Conservation (phyloP, 2,888 invertebrate genomes). For the Phaonia tiefii region DNA sequence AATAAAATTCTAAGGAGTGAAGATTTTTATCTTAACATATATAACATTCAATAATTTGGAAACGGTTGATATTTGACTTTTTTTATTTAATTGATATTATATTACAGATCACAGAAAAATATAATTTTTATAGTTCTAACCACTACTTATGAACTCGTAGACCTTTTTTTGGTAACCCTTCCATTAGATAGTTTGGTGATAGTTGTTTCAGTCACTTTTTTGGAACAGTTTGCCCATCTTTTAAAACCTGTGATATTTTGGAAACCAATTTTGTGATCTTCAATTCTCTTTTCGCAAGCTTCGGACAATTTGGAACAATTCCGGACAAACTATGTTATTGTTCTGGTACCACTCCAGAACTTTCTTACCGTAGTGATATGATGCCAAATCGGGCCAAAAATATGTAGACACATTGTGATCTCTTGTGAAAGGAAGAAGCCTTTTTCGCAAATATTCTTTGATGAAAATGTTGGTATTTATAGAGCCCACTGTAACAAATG, state of each 20-base stretch:
- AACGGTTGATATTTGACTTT: too few relatives aligned
- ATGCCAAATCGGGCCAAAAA: slow-evolving; percentile 10
- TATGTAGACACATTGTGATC: slow-evolving; percentile 10
- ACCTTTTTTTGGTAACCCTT: slow-evolving; percentile 27
- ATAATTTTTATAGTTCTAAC: slow-evolving; percentile 19
- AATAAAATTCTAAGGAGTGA: too few relatives aligned
- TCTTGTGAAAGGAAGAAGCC: too few relatives aligned
- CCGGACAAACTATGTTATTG: slow-evolving; percentile 12
- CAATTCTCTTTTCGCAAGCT: neutral
- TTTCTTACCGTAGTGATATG: slow-evolving; percentile 17
- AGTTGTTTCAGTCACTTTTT: slow-evolving; percentile 33
- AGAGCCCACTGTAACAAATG: slow-evolving; percentile 24
- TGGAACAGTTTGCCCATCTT: slow-evolving; percentile 29
- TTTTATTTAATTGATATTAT: too few relatives aligned
- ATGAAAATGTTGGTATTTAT: slow-evolving; percentile 33
- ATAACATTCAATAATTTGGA: too few relatives aligned
- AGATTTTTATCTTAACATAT: too few relatives aligned
- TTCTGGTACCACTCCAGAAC: slow-evolving; percentile 12
- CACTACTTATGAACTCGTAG: slow-evolving; percentile 10
- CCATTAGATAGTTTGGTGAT: slow-evolving; percentile 22
- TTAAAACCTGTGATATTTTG: neutral
- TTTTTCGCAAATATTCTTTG: slow-evolving; percentile 14
- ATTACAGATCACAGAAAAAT: neutral
- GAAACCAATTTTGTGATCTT: slow-evolving; percentile 1
- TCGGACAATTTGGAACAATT: neutral